Percentiles rank a stretch among this genome's conserved stretches.
phyloP scores from a whole-genome alignment of 1,140 invertebrate species.

The Drosophila funebris region DNA sequence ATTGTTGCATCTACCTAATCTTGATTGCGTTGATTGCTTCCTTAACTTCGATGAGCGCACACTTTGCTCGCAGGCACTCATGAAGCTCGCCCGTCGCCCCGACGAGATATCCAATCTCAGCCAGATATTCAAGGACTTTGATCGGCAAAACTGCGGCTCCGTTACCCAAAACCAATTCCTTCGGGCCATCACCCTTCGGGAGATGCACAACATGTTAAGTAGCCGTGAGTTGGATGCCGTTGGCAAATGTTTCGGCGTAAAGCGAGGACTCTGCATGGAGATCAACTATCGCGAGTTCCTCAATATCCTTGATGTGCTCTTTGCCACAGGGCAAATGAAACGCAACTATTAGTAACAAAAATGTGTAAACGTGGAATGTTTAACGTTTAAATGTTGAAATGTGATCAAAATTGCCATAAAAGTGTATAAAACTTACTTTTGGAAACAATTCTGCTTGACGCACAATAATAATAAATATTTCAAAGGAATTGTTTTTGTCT shows the following conservation, averaged over 20 bases:
- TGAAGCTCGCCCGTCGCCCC: constrained; percentile 86
- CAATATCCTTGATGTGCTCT: constrained; percentile 71
- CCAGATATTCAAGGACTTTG: constrained; percentile 86
- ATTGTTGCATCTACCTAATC: constrained; percentile 86
- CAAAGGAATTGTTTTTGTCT: not conserved
- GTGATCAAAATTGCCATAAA: constrained; percentile 3
- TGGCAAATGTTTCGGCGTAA: constrained; percentile 88
- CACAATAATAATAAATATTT: not conserved
- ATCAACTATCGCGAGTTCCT: constrained; percentile 81
- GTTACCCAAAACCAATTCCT: constrained; percentile 86
- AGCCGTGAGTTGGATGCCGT: constrained; percentile 86
- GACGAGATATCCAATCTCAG: constrained; percentile 87
- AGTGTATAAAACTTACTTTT: not conserved
- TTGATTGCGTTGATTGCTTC: constrained; percentile 86
- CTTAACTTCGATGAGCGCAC: constrained; percentile 88
- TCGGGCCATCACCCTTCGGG: constrained; percentile 86
- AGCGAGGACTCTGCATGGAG: constrained; percentile 83
- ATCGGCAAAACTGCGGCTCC: constrained; percentile 87
- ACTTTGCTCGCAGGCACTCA: constrained; percentile 85
- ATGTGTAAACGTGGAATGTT: not conserved
- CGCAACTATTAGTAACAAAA: constrained; percentile 66
- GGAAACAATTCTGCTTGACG: not conserved
- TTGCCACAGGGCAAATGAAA: constrained; percentile 69
- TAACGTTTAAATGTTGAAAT: constrained; percentile 19
- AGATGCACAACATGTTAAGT: constrained; percentile 86